Conservation (phyloP, 2,113 vertebrate species). For the Periophthalmus modestus region DNA sequence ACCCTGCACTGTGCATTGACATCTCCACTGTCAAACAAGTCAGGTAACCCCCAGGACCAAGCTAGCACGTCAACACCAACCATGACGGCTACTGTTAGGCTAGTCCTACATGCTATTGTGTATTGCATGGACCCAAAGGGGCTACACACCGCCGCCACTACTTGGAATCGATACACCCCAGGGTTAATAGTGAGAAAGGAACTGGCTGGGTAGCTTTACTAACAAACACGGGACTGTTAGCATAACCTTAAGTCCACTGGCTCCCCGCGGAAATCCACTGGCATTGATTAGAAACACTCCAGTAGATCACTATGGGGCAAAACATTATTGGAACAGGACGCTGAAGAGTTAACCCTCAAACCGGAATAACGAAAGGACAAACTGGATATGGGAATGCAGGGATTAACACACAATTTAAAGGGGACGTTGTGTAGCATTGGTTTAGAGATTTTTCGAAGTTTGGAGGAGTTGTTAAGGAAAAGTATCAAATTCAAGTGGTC, state of each 20-base stretch:
- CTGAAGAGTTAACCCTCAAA: constrained; percentile 43
- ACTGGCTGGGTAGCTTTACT: constrained; percentile 47
- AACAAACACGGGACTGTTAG: constrained; percentile 72
- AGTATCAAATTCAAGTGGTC: not conserved
- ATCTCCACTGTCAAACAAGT: constrained; percentile 52
- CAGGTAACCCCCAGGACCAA: constrained; percentile 59
- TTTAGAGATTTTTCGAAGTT: constrained; percentile 33
- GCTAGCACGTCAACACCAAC: constrained; percentile 20
- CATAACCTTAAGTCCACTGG: constrained; percentile 61
- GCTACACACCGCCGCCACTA: constrained; percentile 7
- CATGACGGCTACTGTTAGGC: constrained; percentile 25
- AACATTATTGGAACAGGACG: constrained; percentile 27
- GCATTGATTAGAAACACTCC: constrained; percentile 63
- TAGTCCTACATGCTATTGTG: constrained; percentile 10
- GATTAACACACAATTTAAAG: constrained; percentile 54
- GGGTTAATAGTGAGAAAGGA: constrained; percentile 62
- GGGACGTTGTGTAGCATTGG: constrained; percentile 25
- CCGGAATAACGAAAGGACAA: constrained; percentile 53
- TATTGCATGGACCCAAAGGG: constrained; percentile 3
- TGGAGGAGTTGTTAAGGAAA: constrained; percentile 1
- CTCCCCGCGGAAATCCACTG: constrained; percentile 61
- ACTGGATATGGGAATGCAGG: constrained; percentile 21
- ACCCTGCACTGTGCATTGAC: constrained; percentile 53
- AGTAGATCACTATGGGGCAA: constrained; percentile 48
- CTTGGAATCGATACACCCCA: constrained; percentile 58